Evolutionary conservation across 2,113 vertebrate genomes (phyloP).

Genomic region (Sinocyclocheilus anshuiensis): DNA sequence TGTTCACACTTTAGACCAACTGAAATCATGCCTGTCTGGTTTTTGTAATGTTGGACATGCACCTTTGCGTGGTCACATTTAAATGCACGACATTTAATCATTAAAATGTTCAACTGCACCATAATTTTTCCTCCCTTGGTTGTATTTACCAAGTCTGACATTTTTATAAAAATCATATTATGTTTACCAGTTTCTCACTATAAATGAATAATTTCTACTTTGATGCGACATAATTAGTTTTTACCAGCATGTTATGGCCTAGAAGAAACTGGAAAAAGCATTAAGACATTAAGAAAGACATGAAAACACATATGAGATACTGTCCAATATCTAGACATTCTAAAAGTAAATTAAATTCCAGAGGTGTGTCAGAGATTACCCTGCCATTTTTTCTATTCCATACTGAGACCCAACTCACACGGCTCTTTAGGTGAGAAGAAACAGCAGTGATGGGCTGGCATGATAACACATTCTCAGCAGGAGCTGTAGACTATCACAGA

Average conservation of each 20-base stretch:
- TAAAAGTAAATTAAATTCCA: background rate
- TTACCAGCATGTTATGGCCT: background rate
- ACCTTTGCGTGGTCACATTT: background rate
- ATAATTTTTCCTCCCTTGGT: background rate
- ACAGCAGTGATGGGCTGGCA: constrained; percentile 40
- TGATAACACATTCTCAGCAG: constrained; percentile 27
- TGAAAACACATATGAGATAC: background rate
- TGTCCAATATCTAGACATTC: background rate
- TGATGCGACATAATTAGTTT: background rate
- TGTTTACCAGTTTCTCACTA: background rate
- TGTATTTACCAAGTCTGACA: background rate
- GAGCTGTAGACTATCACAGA: constrained; percentile 33
- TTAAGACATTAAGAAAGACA: too few species aligned
- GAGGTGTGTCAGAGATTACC: background rate
- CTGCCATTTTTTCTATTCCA: background rate
- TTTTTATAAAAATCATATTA: background rate
- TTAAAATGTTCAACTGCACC: background rate
- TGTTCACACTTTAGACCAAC: background rate
- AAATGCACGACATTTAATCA: background rate
- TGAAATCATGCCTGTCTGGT: background rate
- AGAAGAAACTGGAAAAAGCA: background rate
- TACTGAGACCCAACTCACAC: background rate
- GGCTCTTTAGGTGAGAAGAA: constrained; percentile 25
- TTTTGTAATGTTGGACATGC: background rate
- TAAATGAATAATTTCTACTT: background rate